phyloP scores from a whole-genome alignment of 2,888 invertebrate species.

The Eugnorisma glareosa region DNA sequence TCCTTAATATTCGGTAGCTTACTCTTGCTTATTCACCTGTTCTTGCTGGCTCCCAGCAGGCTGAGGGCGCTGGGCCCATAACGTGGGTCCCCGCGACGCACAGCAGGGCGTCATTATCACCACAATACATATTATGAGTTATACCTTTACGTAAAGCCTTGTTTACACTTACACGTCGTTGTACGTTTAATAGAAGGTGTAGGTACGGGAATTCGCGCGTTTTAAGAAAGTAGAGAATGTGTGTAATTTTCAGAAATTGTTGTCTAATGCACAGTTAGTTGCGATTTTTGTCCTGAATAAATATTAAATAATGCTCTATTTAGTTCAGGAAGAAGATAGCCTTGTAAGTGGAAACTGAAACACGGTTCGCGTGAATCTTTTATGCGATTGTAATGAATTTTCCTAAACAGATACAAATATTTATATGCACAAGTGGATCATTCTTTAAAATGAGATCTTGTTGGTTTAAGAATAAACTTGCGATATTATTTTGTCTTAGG shows the following conservation, averaged over 20 bases:
- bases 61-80: constrained; percentile 52
- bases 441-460: background rate
- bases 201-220: background rate
- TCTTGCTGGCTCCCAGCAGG: constrained; percentile 56
- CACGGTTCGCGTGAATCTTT: background rate
- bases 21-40: constrained; percentile 54
- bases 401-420: background rate
- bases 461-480: background rate
- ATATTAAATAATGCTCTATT: background rate
- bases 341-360: background rate
- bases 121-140: constrained; percentile 59
- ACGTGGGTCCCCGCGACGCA: constrained; percentile 58
- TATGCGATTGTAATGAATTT: constrained; percentile 1
- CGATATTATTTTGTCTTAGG: background rate
- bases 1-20: constrained; percentile 45
- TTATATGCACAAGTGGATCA: background rate
- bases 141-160: constrained; percentile 36
- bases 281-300: background rate
- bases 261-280: background rate
- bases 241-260: background rate
- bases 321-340: background rate
- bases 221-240: background rate
- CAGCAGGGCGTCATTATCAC: constrained; percentile 67
- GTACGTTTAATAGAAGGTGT: background rate
- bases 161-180: constrained; percentile 11